Evolutionary conservation across 2,888 invertebrate species (phyloP).

Genomic region (Craniophora ligustri): DNA sequence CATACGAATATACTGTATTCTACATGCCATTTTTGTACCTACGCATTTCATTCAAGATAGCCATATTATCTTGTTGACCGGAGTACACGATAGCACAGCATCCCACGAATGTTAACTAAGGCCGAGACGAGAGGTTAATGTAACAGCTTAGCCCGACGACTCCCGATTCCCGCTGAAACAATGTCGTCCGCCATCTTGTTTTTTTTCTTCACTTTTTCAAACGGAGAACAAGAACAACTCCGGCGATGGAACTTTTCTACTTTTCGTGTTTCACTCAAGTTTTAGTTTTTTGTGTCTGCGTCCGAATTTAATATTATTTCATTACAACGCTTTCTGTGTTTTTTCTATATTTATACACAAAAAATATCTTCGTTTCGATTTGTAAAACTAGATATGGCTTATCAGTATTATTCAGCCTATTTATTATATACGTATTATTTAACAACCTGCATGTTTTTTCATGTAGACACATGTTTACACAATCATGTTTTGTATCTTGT

Average conservation of each 20-base stretch:
- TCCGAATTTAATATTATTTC: slow-evolving; percentile 39
- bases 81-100: slow-evolving; percentile 53
- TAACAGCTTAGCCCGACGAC: slow-evolving; percentile 72
- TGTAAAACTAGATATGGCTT: no score
- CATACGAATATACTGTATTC: no score
- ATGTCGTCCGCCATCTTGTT: slow-evolving; percentile 68
- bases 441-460: no score
- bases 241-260: slow-evolving; percentile 55
- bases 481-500: no score
- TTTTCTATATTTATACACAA: slow-evolving; percentile 1
- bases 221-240: slow-evolving; percentile 62
- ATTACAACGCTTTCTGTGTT: slow-evolving; percentile 20
- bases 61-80: slow-evolving; percentile 66
- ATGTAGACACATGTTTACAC: no score
- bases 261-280: slow-evolving; percentile 52
- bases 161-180: slow-evolving; percentile 69
- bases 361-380: not conserved
- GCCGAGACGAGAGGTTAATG: slow-evolving; percentile 80
- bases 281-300: slow-evolving; percentile 43
- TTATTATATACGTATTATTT: no score
- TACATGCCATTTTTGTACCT: no score
- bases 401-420: no score
- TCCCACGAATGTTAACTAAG: slow-evolving; percentile 77
- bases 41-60: slow-evolving; percentile 1
- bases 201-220: slow-evolving; percentile 60